Evolutionary conservation across 2,797 vertebrate genomes (phyloP).

Genomic region (Neomorphus geoffroyi): DNA sequence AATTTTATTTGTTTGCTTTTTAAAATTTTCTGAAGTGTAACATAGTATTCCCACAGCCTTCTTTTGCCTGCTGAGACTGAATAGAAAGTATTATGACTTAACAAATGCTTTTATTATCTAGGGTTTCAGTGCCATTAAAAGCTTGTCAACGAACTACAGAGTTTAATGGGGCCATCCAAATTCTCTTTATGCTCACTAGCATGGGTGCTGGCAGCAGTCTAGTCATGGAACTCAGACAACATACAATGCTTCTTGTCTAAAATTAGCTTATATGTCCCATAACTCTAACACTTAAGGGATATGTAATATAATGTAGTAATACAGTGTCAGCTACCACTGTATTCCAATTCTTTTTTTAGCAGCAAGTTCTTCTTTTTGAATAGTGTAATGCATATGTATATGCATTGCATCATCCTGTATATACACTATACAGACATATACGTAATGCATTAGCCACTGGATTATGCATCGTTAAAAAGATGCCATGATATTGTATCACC

Average conservation of each 20-base stretch:
- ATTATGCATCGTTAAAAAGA: neutral
- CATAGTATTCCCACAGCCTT: conserved; percentile 55
- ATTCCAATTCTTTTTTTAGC: neutral
- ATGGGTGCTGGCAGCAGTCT: neutral
- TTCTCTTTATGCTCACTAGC: conserved; percentile 1
- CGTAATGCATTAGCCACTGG: neutral
- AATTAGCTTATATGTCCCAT: neutral
- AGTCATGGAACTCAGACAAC: neutral
- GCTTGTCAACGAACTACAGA: conserved; percentile 11
- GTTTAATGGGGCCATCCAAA: conserved; percentile 28
- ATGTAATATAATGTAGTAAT: neutral
- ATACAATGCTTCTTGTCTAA: neutral
- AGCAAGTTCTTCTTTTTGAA: neutral
- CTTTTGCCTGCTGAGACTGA: neutral
- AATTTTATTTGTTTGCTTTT: conserved; percentile 55
- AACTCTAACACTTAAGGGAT: conserved; percentile 8
- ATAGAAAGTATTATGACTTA: conserved; percentile 21
- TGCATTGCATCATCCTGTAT: neutral
- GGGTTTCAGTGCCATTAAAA: conserved; percentile 34
- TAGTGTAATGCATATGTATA: neutral
- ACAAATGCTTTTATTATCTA: conserved; percentile 50
- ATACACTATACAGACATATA: neutral
- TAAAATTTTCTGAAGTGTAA: conserved; percentile 24
- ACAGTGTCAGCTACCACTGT: neutral
- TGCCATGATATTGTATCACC: neutral